Evolutionary conservation across 2,113 vertebrate genomes (phyloP), one percentile per base, ranked within the genome.

Genomic region (Protobothrops flavoviridis): DNA sequence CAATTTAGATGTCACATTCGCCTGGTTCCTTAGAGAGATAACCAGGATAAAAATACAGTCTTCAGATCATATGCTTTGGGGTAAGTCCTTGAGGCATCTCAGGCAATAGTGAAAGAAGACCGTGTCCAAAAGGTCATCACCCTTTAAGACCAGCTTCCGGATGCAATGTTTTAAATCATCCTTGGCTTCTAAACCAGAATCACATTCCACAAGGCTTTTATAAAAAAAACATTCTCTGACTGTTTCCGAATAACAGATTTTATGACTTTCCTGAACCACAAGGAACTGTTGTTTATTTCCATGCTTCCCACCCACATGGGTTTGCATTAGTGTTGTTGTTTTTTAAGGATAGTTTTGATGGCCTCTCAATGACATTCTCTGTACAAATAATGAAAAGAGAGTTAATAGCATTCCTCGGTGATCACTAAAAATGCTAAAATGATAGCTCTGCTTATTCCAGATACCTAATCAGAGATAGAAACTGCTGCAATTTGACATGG

Each of bases 91-190:
- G 45, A 5, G 48, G 88, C 24, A 86, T 86, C 52, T 85, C 52
- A 39, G 85, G 88, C 88, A 61, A 20, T n/a, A 7, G 2, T 39
- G 56, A 90, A 39, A 50, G 33, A 90, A 50, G 89, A 50, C n/a
- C 29, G 56, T 93, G 92, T 64, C 45, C 92, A 94, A 95, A 95
- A 96, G 93, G 95, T 94, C 92, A 92, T 57, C 69, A 50, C 33
- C 95, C 91, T 91, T 94, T 69, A 94, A 88, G 59, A 7, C 0
- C 48, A 91, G 15, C 93, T 93, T 92, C 93, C 74, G 87, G 0
- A 90, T 85, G 59, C 92, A 94, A 95, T 90, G 93, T 39, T 93
- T 94, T 91, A 56, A 69, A 91, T 23, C 21, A 2, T 43, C 50
- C 48, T n/a, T 57, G 92, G 87, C 39, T 64, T 94, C 93, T 88